Conservation (phyloP, 1,140 invertebrate species). For the Bacillus rossius region DNA sequence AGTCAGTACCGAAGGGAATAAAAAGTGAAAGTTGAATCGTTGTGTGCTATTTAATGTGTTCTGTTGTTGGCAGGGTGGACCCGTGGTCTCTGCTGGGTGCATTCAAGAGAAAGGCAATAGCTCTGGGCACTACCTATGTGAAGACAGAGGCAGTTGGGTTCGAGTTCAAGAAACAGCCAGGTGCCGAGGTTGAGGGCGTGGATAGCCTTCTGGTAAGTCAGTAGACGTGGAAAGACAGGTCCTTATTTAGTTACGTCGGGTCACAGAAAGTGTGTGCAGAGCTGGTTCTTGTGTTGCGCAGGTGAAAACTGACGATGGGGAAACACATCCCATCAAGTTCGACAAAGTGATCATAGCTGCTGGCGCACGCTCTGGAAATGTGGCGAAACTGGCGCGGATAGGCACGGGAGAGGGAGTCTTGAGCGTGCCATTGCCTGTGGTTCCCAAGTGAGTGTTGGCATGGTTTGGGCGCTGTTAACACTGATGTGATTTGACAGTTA, state of each 20-base stretch:
- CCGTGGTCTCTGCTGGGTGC: slow-evolving; percentile 74
- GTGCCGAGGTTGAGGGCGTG: slow-evolving; percentile 48
- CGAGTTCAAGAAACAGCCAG: slow-evolving; percentile 44
- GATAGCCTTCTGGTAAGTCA: too few relatives aligned
- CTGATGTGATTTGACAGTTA: too few relatives aligned
- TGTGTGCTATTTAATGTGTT: slow-evolving; percentile 1
- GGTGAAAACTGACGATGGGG: slow-evolving; percentile 59
- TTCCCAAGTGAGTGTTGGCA: slow-evolving; percentile 56
- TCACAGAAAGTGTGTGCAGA: too few relatives aligned
- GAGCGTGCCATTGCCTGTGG: slow-evolving; percentile 69
- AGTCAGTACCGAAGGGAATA: neutral
- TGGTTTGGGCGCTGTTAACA: too few relatives aligned
- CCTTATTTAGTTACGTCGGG: too few relatives aligned
- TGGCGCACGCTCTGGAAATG: slow-evolving; percentile 69
- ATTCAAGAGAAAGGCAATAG: slow-evolving; percentile 69
- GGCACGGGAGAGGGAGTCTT: slow-evolving; percentile 60
- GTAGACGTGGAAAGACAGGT: too few relatives aligned
- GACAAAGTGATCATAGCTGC: slow-evolving; percentile 70
- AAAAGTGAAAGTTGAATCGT: too few relatives aligned
- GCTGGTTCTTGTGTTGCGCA: slow-evolving; percentile 29
- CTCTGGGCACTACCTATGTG: slow-evolving; percentile 71
- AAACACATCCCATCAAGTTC: slow-evolving; percentile 61
- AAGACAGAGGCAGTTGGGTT: slow-evolving; percentile 75
- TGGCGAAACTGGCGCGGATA: slow-evolving; percentile 73
- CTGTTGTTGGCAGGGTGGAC: slow-evolving; percentile 62